Evolutionary conservation across 2,113 vertebrate species (phyloP).

Genomic region (Plecturocebus donacophilus): DNA sequence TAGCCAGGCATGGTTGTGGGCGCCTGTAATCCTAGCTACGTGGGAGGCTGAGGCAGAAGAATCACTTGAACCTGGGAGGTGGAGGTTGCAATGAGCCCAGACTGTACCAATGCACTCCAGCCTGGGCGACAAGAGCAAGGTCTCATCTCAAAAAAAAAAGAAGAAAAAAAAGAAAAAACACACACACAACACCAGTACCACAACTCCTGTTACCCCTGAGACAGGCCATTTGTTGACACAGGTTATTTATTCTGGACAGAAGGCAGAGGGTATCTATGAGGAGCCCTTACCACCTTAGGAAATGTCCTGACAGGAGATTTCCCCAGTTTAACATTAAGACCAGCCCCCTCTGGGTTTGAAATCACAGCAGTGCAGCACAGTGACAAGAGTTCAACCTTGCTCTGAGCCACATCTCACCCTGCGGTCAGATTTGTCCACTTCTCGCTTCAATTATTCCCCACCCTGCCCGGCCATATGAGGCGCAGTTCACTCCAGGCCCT

Average conservation of each 20-base stretch:
- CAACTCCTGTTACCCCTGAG: too few species aligned
- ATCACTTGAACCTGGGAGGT: too few species aligned
- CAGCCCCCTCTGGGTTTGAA: not conserved
- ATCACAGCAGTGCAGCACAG: not conserved
- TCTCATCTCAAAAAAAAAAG: too few species aligned
- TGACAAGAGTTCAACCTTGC: not conserved
- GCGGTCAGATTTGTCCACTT: not conserved
- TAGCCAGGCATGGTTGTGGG: too few species aligned
- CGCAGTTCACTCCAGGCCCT: not conserved
- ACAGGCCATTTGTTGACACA: not conserved
- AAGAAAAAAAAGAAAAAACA: too few species aligned
- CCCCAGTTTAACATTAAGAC: not conserved
- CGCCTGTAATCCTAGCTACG: too few species aligned
- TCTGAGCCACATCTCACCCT: not conserved
- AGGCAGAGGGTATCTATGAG: not conserved
- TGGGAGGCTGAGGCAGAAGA: too few species aligned
- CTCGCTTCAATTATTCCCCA: not conserved
- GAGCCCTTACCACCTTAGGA: not conserved
- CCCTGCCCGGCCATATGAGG: not conserved
- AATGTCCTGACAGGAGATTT: not conserved
- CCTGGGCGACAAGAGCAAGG: too few species aligned
- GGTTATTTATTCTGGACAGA: not conserved
- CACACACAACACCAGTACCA: too few species aligned
- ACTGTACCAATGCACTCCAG: too few species aligned
- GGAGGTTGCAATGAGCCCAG: too few species aligned